Base-by-base conservation (phyloP, 1,140 invertebrate genomes). In the Dendrolimus kikuchii region DNA sequence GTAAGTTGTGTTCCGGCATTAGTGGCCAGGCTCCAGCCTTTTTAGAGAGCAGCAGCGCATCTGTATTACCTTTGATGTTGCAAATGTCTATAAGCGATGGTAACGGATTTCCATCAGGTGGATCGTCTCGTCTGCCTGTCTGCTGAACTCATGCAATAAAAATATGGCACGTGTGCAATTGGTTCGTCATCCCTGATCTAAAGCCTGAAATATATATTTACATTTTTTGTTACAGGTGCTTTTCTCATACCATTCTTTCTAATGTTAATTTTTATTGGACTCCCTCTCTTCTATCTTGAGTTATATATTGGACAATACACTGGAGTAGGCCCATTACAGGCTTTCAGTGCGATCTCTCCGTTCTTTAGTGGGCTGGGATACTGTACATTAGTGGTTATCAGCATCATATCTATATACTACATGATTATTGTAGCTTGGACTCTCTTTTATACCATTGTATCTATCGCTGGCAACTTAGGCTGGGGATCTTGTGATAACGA, bases 351-450 rank as follows among this genome's bases (percentile, higher is more conserved):
- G 2, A 90, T 93, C 57, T 88, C 89, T 4, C 92, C 92, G 4
- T 88, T 90, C 46, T 92, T 92, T 69, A 88, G 62, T 46, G 92
- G 91, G 2, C 72, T 93, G 1, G 93, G 93, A 6, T 90, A 92
- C 51, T 92, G 91, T 49, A 92, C 91, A 5, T 77, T 93, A 8
- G 89, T 95, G 7, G 93, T 96, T 51, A 95, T 96, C 0, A 90
- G 90, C 37, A 89, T 95, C 64, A 90, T 96, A 38, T 94, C 93
- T 46, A 91, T 95, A 5, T 96, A 96, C 71, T 96, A 95, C 75
- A 95, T 95, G 89, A 90, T 96, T 5, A 93, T 96, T 46, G 90
- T 95, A 0, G 89, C 93, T 0, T 96, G 94, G 94, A 92, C 92
- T 0, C 66, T 95, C 38, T 94, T 93, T 71, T 96, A 95, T 68